Percentiles rank a stretch among this genome's conserved stretches.
Evolutionary conservation across 2,113 vertebrate species (phyloP).

Genomic region (Oncorhynchus mykiss): DNA sequence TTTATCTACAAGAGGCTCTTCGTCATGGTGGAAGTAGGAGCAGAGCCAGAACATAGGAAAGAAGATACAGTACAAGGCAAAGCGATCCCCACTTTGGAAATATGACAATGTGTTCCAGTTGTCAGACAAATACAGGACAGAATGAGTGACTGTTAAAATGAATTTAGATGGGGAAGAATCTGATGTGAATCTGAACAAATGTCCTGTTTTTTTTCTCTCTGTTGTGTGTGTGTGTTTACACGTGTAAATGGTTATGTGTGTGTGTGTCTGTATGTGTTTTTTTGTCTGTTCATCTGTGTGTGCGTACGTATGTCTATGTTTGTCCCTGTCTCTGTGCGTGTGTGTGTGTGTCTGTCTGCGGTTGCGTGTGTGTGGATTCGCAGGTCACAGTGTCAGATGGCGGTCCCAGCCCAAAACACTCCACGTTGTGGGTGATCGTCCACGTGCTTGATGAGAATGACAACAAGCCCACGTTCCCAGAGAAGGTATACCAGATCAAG

Average conservation of each 20-base stretch:
- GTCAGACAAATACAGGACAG: conserved; percentile 21
- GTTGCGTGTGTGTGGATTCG: too few species aligned
- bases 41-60: conserved; percentile 44
- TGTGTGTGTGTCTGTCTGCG: neutral
- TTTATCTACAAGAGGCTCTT: conserved; percentile 20
- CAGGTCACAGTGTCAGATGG: conserved; percentile 92
- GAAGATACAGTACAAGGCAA: conserved; percentile 63
- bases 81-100: conserved; percentile 47
- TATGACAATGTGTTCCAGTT: conserved; percentile 43
- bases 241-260: conserved; percentile 14
- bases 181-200: conserved; percentile 22
- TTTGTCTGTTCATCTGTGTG: neutral
- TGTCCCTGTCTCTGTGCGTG: conserved; percentile 15
- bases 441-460: conserved; percentile 95
- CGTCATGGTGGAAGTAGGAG: conserved; percentile 37
- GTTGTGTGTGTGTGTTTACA: conserved; percentile 16
- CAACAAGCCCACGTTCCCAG: conserved; percentile 91
- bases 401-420: conserved; percentile 81
- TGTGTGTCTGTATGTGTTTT: conserved; percentile 20
- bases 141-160: conserved; percentile 14
- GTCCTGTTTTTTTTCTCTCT: neutral
- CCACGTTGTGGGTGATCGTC: conserved; percentile 89
- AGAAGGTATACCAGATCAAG: conserved; percentile 94
- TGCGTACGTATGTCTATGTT: neutral
- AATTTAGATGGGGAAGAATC: neutral